A percentile compares a stretch with the other conserved stretches of the same genome.
Conservation (phyloP, 2,113 vertebrate genomes). For the Sprattus sprattus region DNA sequence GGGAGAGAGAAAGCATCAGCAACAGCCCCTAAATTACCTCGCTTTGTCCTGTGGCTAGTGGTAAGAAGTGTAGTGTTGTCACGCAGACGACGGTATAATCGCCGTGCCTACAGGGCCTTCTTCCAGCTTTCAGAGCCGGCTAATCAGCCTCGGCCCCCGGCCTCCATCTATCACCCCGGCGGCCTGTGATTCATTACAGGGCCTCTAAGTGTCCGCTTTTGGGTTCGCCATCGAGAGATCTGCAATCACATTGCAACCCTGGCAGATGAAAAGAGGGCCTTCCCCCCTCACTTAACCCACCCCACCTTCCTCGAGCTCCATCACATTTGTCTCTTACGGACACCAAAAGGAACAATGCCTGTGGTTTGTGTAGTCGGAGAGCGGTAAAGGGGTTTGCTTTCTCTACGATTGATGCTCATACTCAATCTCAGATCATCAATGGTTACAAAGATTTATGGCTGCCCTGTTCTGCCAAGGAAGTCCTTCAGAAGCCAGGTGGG, state of each 20-base stretch:
- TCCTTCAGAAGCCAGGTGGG: background rate
- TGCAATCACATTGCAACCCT: background rate
- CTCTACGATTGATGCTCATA: conserved; percentile 1
- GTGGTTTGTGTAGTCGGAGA: background rate
- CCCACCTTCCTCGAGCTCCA: background rate
- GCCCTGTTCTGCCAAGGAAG: background rate
- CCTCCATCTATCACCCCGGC: conserved; percentile 41
- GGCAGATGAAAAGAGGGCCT: conserved; percentile 10
- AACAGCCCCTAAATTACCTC: background rate
- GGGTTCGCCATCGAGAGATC: background rate
- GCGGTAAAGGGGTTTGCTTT: background rate
- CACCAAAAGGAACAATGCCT: conserved; percentile 33
- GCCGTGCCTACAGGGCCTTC: conserved; percentile 24
- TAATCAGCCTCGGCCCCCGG: conserved; percentile 35
- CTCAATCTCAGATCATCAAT: conserved; percentile 25
- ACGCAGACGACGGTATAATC: conserved; percentile 23
- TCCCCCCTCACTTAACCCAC: background rate
- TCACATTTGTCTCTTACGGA: conserved; percentile 41
- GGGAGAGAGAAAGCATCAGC: conserved; percentile 3
- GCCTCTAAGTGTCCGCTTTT: conserved; percentile 6
- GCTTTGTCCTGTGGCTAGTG: conserved; percentile 1
- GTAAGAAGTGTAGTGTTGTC: background rate
- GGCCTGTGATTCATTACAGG: conserved; percentile 40
- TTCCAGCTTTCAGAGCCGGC: conserved; percentile 19
- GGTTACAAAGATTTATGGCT: conserved; percentile 23